Evolutionary conservation across 2,797 vertebrate genomes (phyloP).

Genomic region (Moxostoma hubbsi): DNA sequence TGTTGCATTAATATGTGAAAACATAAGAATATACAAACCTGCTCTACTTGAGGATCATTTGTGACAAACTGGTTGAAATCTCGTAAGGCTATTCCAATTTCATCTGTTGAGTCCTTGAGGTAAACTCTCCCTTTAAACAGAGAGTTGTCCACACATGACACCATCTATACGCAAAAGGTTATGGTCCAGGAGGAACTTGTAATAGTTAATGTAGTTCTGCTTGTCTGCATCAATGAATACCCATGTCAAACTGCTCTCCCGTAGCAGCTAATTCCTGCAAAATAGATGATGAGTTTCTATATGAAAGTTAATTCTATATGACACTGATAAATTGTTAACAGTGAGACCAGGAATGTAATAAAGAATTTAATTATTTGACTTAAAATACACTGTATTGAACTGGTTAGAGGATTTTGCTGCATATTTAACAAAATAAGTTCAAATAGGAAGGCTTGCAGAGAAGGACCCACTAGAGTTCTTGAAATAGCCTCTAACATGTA

Average conservation of each 20-base stretch:
- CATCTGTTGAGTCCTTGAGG: slow-evolving; percentile 76
- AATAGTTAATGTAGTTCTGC: slow-evolving; percentile 82
- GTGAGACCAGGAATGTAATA: too few relatives aligned
- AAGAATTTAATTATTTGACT: too few relatives aligned
- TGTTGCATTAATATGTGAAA: neutral
- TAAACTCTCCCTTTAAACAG: slow-evolving; percentile 84
- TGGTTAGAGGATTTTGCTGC: too few relatives aligned
- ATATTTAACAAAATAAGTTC: too few relatives aligned
- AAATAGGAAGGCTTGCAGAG: too few relatives aligned
- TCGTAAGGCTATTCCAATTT: slow-evolving; percentile 78
- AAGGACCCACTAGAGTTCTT: too few relatives aligned
- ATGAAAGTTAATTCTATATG: too few relatives aligned
- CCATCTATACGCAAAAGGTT: slow-evolving; percentile 80
- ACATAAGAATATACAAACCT: slow-evolving; percentile 65
- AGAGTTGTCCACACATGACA: slow-evolving; percentile 80
- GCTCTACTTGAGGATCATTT: slow-evolving; percentile 76
- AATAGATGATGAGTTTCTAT: neutral
- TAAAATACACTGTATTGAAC: too few relatives aligned
- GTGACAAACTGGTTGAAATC: slow-evolving; percentile 80
- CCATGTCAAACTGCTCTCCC: slow-evolving; percentile 83
- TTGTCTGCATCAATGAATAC: slow-evolving; percentile 87
- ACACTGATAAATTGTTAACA: too few relatives aligned
- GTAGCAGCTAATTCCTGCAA: slow-evolving; percentile 75
- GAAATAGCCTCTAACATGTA: neutral
- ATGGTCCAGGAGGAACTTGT: slow-evolving; percentile 84